A percentile compares a stretch with the other conserved stretches of the same genome.
These are phyloP conservation scores for Rhamnusium bicolor DNA, from an alignment of 2,888 invertebrate genomes.

Conservation along the genomic window DNA sequence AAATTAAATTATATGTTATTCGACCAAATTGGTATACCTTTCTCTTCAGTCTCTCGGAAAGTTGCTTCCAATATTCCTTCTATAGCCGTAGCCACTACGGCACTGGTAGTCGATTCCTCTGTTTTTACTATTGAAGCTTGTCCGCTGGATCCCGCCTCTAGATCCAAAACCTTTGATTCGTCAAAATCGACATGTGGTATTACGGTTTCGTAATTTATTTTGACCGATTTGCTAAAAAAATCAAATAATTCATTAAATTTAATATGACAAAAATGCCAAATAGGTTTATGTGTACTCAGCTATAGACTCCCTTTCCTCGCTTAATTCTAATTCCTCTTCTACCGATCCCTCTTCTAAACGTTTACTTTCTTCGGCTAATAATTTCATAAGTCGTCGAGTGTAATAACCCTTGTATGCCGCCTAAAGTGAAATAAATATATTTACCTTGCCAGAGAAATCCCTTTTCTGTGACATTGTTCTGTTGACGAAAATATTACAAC, in stretches of 20 bases:
- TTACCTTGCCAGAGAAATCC: too few species aligned
- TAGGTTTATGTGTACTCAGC: not conserved
- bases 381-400: slow-evolving; percentile 63
- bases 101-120: not conserved
- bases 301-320: not conserved
- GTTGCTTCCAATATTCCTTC: slow-evolving; percentile 22
- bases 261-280: too few species aligned
- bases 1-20: not conserved
- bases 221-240: slow-evolving; percentile 47
- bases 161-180: slow-evolving; percentile 20
- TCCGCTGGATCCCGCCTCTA: not conserved
- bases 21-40: not conserved
- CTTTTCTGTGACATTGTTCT: too few species aligned
- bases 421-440: slow-evolving; percentile 50
- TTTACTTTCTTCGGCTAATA: slow-evolving; percentile 50
- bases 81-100: not conserved
- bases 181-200: slow-evolving; percentile 60
- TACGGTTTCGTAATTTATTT: slow-evolving; percentile 57
- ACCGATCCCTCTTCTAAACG: slow-evolving; percentile 19
- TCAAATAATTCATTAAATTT: not conserved
- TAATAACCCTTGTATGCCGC: slow-evolving; percentile 70
- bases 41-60: not conserved
- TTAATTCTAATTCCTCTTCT: slow-evolving; percentile 5
- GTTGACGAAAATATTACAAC: too few species aligned
- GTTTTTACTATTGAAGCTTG: not conserved